Conservation (phyloP, 1,140 invertebrate genomes). For the Pseudomyrmex flavicornis region DNA sequence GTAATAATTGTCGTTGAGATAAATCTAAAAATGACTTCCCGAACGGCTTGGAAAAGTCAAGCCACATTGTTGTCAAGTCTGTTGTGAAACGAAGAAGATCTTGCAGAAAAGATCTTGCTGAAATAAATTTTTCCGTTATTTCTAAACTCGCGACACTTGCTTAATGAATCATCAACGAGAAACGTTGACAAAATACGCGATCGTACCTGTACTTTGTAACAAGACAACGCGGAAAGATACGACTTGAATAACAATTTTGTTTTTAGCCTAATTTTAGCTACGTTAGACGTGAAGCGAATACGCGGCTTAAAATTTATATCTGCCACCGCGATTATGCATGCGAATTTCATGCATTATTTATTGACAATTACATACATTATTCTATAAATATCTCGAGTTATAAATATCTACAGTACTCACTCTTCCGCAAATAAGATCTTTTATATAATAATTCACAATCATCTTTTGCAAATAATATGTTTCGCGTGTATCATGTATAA, state of each 20-base stretch:
- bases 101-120: background rate
- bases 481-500: too few relatives aligned
- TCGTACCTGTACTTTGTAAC: background rate
- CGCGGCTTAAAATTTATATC: background rate
- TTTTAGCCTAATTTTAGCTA: conserved; percentile 1
- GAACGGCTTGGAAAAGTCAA: too few relatives aligned
- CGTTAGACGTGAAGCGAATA: background rate
- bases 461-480: too few relatives aligned
- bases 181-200: background rate
- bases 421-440: too few relatives aligned
- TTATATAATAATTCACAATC: too few relatives aligned
- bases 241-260: conserved; percentile 10
- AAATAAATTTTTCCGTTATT: background rate
- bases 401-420: background rate
- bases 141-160: background rate
- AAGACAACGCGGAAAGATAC: background rate
- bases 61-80: background rate
- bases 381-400: background rate
- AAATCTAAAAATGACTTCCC: too few relatives aligned
- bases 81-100: background rate
- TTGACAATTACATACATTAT: too few relatives aligned
- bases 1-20: too few relatives aligned
- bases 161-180: background rate
- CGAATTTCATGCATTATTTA: conserved; percentile 26
- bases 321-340: background rate